A percentile compares a stretch with the other conserved stretches of the same genome.
Evolutionary conservation across 2,888 invertebrate species (phyloP).

Genomic region (Plusia festucae): DNA sequence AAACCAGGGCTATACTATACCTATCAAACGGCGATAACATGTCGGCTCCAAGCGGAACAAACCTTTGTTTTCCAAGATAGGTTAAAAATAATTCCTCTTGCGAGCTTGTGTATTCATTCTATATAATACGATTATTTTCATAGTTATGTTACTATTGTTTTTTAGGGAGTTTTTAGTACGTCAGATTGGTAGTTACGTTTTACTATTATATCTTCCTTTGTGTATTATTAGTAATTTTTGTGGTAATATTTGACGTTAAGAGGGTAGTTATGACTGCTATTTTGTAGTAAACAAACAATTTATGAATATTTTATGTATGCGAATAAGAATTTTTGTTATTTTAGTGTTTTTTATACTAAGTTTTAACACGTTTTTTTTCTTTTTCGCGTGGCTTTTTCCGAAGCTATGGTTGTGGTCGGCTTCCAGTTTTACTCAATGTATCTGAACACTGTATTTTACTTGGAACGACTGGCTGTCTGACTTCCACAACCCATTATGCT

Average conservation of each 20-base stretch:
- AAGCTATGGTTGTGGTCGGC: too few relatives aligned
- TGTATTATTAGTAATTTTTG: not conserved
- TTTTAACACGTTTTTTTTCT: not conserved
- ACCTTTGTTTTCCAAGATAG: conserved; percentile 14
- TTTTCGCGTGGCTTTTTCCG: too few relatives aligned
- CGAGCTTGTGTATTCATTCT: conserved; percentile 13
- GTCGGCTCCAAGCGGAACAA: conserved; percentile 14
- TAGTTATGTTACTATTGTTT: conserved; percentile 19
- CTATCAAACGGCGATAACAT: conserved; percentile 19
- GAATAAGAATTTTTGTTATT: not conserved
- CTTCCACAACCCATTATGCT: too few relatives aligned
- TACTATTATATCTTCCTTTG: conserved; percentile 8
- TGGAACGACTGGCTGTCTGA: too few relatives aligned
- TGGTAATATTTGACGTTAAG: not conserved
- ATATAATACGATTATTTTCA: conserved; percentile 30
- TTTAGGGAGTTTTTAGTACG: conserved; percentile 27
- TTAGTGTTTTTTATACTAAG: not conserved
- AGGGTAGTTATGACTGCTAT: not conserved
- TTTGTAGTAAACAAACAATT: not conserved
- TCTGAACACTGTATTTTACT: too few relatives aligned
- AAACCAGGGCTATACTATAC: too few relatives aligned
- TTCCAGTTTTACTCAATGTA: too few relatives aligned
- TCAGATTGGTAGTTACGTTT: conserved; percentile 1
- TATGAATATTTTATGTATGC: not conserved
- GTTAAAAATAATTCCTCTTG: not conserved